These are phyloP conservation scores for Drosophila macrothrix DNA, from an alignment of 2,888 invertebrate genomes.

Conservation along the genomic window DNA sequence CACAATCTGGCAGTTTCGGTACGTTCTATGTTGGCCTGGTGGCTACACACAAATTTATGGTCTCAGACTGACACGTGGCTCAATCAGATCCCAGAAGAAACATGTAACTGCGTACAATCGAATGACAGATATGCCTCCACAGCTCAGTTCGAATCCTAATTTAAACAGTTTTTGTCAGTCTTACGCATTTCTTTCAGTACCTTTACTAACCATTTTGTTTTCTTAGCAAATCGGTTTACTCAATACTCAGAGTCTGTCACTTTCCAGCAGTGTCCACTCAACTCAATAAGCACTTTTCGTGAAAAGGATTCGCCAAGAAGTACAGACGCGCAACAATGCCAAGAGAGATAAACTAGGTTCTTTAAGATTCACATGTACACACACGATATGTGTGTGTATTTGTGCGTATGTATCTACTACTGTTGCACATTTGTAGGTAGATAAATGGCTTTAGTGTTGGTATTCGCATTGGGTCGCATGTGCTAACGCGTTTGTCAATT, in stretches of 20 bases:
- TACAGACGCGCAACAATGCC: background rate
- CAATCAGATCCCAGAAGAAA: constrained; percentile 28
- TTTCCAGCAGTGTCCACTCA: constrained; percentile 9
- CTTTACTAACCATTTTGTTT: background rate
- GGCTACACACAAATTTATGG: constrained; percentile 43
- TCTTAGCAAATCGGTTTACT: background rate
- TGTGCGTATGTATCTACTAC: background rate
- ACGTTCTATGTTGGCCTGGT: constrained; percentile 7
- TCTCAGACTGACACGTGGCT: constrained; percentile 33
- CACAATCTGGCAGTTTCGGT: constrained; percentile 42
- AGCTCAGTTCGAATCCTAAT: background rate
- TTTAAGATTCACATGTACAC: constrained; percentile 23
- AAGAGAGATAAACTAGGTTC: constrained; percentile 22
- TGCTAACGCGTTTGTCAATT: constrained; percentile 38
- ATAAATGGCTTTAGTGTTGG: constrained; percentile 15
- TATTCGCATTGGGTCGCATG: constrained; percentile 36
- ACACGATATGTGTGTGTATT: too few relatives aligned
- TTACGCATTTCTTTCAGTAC: background rate
- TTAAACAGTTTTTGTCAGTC: background rate
- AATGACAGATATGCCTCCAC: background rate
- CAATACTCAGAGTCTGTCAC: background rate
- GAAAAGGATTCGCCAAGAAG: constrained; percentile 9
- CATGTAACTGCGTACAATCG: constrained; percentile 7
- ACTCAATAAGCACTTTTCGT: constrained; percentile 28
- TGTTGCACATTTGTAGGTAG: constrained; percentile 12